phyloP scores from a whole-genome alignment of 2,113 vertebrate genomes.

The Rhizomys pruinosus region DNA sequence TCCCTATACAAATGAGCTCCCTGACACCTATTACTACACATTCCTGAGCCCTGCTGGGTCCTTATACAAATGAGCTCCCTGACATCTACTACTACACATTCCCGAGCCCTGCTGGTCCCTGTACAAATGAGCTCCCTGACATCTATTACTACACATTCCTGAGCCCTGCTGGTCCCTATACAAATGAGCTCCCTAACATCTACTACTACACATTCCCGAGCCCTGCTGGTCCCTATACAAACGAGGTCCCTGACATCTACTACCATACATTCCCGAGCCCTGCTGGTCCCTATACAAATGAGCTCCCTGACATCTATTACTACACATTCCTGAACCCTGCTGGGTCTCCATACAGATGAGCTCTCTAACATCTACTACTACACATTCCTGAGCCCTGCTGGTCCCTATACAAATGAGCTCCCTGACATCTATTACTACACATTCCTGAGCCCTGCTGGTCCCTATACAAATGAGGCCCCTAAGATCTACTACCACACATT shows the following conservation, averaged over 20 bases:
- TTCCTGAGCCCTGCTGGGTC: neutral
- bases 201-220: too few species aligned
- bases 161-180: neutral
- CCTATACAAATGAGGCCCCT: neutral
- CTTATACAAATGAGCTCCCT: neutral
- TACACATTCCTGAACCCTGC: neutral
- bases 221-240: neutral
- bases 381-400: neutral
- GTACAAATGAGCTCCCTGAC: neutral
- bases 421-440: too few species aligned
- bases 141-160: too few species aligned
- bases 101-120: neutral
- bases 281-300: neutral
- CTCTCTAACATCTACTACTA: too few species aligned
- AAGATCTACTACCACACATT: too few species aligned
- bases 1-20: neutral
- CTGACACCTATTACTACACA: too few species aligned
- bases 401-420: neutral
- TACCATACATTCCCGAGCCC: neutral
- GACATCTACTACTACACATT: too few species aligned
- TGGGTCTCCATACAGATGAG: neutral
- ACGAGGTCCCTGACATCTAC: neutral
- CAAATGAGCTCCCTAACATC: neutral
- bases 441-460: neutral
- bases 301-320: too few species aligned